Percentiles rank a stretch among this genome's conserved stretches.
Conservation (phyloP, 2,113 vertebrate species). For the Aix galericulata region DNA sequence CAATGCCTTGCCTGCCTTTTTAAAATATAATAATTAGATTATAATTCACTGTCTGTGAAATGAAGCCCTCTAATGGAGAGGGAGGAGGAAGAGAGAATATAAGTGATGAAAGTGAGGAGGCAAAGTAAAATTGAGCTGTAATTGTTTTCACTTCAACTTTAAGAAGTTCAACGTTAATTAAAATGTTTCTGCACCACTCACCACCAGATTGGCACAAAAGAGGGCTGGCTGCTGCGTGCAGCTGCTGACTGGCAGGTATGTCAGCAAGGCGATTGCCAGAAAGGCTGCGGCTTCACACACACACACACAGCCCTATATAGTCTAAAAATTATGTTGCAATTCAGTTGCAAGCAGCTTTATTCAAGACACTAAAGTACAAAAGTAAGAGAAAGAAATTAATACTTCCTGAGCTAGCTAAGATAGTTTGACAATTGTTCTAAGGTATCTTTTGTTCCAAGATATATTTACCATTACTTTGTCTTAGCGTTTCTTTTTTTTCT, state of each 20-base stretch:
- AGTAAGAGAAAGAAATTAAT: not conserved
- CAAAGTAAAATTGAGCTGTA: conserved; percentile 80
- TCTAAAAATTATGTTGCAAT: not conserved
- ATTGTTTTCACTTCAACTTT: conserved; percentile 82
- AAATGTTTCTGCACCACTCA: conserved; percentile 77
- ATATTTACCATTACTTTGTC: not conserved
- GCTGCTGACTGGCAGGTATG: conserved; percentile 57
- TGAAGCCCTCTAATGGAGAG: conserved; percentile 76
- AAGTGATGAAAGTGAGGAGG: conserved; percentile 73
- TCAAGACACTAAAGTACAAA: not conserved
- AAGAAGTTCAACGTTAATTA: conserved; percentile 82
- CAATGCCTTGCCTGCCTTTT: conserved; percentile 56
- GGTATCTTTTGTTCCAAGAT: not conserved
- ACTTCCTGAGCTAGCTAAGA: not conserved
- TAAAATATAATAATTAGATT: conserved; percentile 73
- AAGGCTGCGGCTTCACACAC: conserved; percentile 6
- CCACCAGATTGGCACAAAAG: conserved; percentile 70
- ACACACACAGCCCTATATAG: not conserved
- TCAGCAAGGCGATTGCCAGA: not conserved
- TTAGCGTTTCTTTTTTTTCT: not conserved
- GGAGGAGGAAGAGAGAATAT: conserved; percentile 70
- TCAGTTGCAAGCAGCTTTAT: not conserved
- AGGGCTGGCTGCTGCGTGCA: not conserved
- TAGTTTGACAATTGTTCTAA: not conserved
- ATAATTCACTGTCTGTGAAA: conserved; percentile 81